Evolutionary conservation across 2,113 vertebrate species (phyloP).

Genomic region (Sigmodon hispidus): DNA sequence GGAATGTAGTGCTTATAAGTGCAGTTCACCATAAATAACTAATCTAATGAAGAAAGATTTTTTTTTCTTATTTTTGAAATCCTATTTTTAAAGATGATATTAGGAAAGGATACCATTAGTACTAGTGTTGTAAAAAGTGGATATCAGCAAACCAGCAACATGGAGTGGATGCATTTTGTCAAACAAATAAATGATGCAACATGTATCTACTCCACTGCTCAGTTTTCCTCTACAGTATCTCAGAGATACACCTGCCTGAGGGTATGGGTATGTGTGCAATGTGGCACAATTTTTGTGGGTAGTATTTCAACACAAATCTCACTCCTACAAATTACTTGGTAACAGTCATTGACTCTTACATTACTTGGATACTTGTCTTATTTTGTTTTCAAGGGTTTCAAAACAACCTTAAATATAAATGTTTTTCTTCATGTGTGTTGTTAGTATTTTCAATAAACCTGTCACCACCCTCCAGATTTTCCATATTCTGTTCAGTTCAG

Average conservation of each 20-base stretch:
- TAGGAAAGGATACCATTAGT: background rate
- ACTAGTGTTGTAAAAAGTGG: background rate
- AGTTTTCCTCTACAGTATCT: background rate
- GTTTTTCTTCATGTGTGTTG: background rate
- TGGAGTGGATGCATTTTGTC: background rate
- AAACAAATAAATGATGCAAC: background rate
- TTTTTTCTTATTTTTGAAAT: background rate
- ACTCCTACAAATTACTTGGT: background rate
- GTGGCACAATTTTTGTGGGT: background rate
- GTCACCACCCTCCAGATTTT: background rate
- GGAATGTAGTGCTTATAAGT: background rate
- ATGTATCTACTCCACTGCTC: too few species aligned
- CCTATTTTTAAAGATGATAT: background rate
- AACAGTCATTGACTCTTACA: background rate
- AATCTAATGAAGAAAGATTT: background rate
- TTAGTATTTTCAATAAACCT: background rate
- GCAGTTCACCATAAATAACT: background rate
- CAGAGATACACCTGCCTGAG: background rate
- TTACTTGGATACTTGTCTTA: background rate
- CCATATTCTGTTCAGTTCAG: background rate
- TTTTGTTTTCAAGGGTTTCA: conserved; percentile 7
- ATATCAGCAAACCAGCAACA: background rate
- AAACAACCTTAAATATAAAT: background rate
- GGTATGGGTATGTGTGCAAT: accelerated
- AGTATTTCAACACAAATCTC: background rate